Evolutionary conservation across 2,113 vertebrate species (phyloP), one percentile per base, ranked within the genome.

Genomic region (Montifringilla adamsi): DNA sequence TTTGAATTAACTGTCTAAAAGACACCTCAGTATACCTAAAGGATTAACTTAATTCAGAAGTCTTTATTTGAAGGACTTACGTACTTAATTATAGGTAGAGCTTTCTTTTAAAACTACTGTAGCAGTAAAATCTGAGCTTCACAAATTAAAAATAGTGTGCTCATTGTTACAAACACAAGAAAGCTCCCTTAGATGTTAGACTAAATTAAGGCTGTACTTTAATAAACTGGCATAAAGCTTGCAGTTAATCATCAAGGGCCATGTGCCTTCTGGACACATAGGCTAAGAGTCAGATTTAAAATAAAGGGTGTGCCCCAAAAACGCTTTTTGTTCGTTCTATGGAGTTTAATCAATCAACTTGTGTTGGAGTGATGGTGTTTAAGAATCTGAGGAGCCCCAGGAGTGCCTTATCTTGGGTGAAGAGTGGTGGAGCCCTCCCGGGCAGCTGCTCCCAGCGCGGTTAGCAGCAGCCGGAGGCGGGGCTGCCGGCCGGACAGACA

Each of bases 211-310:
- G 74, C 52, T 72, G 52, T 80, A 46, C 84, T 94, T 94, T 81
- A 96, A 69, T 96, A 82, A 90, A 94, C 66, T 56, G 84, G 73
- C 94, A 53, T 93, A 89, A 90, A 95, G 72, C 78, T 96, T 90
- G 72, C 75, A 87, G 49, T 91, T 95, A 84, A 86, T 91, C 89
- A 84, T 86, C 80, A 27, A 49, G 66, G 73, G 69, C 92, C 31
- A 0, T 83, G 84, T 94, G 80, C 89, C 92, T 94, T 72, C 69
- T 96, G 94, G 90, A 93, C 94, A 95, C 82, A 49, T 2, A 67
- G 60, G 75, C 64, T 76, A 64, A 64, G 67, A 95, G 80, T 92
- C 60, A 59, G 93, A 69, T 88, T 89, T 92, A 76, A 77, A 96
- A 86, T 33, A 72, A 64, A 77, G 88, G 84, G 79, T 76, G 73